These are phyloP conservation scores for Artibeus lituratus DNA, from an alignment of 2,797 vertebrate genomes.

Conservation along the genomic window DNA sequence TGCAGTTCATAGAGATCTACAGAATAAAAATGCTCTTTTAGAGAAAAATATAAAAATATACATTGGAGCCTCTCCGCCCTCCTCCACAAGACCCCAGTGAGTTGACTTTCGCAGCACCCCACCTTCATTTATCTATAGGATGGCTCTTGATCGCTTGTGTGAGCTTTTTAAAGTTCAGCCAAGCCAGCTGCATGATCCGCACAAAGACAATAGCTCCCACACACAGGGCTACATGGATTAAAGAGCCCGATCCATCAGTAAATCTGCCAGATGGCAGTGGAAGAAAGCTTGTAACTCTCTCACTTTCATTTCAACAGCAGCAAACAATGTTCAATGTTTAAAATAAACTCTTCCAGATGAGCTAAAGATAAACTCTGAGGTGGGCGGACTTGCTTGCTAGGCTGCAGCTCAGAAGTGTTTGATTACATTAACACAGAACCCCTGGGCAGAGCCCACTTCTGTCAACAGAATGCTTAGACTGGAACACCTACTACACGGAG, in stretches of 20 bases:
- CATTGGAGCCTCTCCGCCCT: neutral
- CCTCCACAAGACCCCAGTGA: neutral
- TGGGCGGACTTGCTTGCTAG: slow-evolving; percentile 77
- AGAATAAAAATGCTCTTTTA: neutral
- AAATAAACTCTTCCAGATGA: slow-evolving; percentile 92
- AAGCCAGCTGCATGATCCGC: slow-evolving; percentile 78
- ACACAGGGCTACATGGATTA: slow-evolving; percentile 86
- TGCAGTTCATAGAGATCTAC: neutral
- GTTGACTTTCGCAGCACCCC: slow-evolving; percentile 31
- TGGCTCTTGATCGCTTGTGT: slow-evolving; percentile 75
- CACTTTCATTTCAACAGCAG: slow-evolving; percentile 86
- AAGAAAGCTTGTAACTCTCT: slow-evolving; percentile 83
- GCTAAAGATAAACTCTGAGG: slow-evolving; percentile 85
- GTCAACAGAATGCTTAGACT: slow-evolving; percentile 80
- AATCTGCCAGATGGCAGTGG: slow-evolving; percentile 86
- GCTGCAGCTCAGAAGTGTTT: slow-evolving; percentile 74
- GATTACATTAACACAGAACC: slow-evolving; percentile 79
- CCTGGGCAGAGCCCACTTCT: slow-evolving; percentile 79
- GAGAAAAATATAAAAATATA: slow-evolving; percentile 34
- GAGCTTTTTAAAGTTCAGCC: slow-evolving; percentile 81
- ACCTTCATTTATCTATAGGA: slow-evolving; percentile 63
- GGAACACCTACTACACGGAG: slow-evolving; percentile 80
- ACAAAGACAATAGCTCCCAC: slow-evolving; percentile 81
- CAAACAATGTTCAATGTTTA: slow-evolving; percentile 86
- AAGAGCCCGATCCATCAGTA: slow-evolving; percentile 85